Percentiles rank a stretch among this genome's conserved stretches.
Evolutionary conservation across 2,888 invertebrate genomes (phyloP).

Genomic region (Heliconius sara): DNA sequence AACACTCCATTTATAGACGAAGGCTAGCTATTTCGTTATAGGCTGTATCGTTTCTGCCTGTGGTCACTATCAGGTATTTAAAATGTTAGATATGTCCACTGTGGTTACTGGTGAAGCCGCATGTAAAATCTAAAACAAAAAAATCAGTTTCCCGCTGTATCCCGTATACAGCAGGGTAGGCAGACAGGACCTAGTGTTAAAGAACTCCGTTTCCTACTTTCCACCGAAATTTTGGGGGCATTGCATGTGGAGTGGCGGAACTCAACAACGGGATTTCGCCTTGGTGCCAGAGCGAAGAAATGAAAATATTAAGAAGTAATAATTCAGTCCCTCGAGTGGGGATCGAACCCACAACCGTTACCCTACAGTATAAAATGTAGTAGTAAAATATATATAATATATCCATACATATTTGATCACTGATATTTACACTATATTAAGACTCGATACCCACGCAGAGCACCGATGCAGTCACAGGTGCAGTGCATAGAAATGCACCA

Average conservation of each 20-base stretch:
- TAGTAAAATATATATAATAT: too few relatives aligned
- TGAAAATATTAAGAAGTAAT: background rate
- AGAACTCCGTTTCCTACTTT: background rate
- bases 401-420: background rate
- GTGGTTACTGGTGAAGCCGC: too few relatives aligned
- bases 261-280: background rate
- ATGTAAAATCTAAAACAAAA: too few relatives aligned
- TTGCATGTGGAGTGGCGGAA: too few relatives aligned
- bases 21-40: too few relatives aligned
- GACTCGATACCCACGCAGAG: constrained; percentile 5
- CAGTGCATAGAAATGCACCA: background rate
- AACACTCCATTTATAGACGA: too few relatives aligned
- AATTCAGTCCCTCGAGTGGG: background rate
- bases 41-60: too few relatives aligned
- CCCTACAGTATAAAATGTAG: background rate
- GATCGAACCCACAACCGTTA: background rate
- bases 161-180: too few relatives aligned
- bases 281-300: background rate
- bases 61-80: too few relatives aligned
- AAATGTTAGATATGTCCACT: too few relatives aligned
- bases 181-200: background rate
- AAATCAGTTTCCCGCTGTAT: too few relatives aligned
- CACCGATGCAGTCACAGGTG: background rate
- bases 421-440: constrained; percentile 2
- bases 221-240: too few relatives aligned